Base-by-base conservation (phyloP, 2,113 vertebrate genomes). In the Tympanuchus pallidicinctus region DNA sequence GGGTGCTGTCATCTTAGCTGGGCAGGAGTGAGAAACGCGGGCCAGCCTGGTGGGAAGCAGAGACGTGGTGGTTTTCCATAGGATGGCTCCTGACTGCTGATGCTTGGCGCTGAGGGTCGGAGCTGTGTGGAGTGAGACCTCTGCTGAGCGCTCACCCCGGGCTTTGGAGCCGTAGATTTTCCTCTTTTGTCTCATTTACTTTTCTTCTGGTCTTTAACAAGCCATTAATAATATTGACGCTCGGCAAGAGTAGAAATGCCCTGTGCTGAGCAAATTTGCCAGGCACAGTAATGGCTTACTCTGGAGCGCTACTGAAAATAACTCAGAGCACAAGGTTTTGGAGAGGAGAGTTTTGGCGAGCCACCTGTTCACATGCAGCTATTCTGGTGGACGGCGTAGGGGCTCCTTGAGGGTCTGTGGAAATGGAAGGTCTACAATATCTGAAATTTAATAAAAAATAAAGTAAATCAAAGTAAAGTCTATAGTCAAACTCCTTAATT, bases 401-500 rank as follows among this genome's bases (percentile, higher is more conserved):
- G 32, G n/a, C 71, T 76, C 70, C 63, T 48, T 81, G 61, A 56
- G 43, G 45, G 48, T 74, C 12, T 4, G 11, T 67, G 87, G 50
- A 90, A 93, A 92, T 56, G 21, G 81, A 74, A 80, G 54, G 84
- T 8, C 43, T 28, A 18, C 24, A 21, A 36, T 79, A 88, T 86
- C 96, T 88, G 11, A 84, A 94, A 94, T 95, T 81, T 81, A 82
- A 63, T 82, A 59, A 73, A 86, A 96, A 93, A 80, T 69, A 88
- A 94, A 97, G 96, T 96, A 97, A 97, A 96, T 95, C 96, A 90
- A 97, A 97, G 95, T 96, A 96, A 96, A 96, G 93, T 97, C 94
- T 97, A 96, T 90, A 98, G 98, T 98, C 98, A 97, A 97, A 98
- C 96, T 97, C 98, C 98, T 97, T 98, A 98, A 98, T 98, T 98